Base-by-base conservation (phyloP, 2,888 invertebrate species). In the Clusia tigrina region DNA sequence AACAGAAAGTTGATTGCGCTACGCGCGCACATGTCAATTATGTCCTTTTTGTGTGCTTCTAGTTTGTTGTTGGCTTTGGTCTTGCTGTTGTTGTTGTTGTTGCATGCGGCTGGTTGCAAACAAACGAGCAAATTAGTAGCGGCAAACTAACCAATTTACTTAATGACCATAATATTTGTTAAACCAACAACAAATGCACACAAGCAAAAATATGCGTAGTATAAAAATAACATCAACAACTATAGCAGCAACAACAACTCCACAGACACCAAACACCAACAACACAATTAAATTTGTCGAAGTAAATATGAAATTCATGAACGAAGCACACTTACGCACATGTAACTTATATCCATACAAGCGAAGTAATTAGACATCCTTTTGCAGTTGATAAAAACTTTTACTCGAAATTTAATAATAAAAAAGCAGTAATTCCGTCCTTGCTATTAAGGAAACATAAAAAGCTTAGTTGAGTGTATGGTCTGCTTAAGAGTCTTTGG, bases 101-200 rank as follows among this genome's bases (percentile, higher is more conserved):
- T 32, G 12, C n/a, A n/a, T 42, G 42, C n/a, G n/a, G 42, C 42
- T 32, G 42, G 12, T 42, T n/a, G 42, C 42, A 6, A 42, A 42
- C 42, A 42, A 42, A 42, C 42, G 42, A 42, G 12, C 42, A 42
- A 42, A 42, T 42, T 42, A 42, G 42, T 42, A n/a, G 42, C 42
- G n/a, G n/a, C 42, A 6, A 42, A 6, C 12, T 17, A 6, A 74
- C 72, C 74, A 74, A 74, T 74, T 74, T 76, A 70, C 67, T 74
- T 74, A 74, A 74, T 74, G 74, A 76, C 73, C 73, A 73, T 72
- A 74, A 74, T 76, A 76, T 74, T 74, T 76, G 76, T 74, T 74
- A 76, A 74, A 74, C 76, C 74, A 24, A 24, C 53, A 53, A 53
- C 25, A 53, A 53, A 53, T 53, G 25, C 71, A 73, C 67, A 71